Percentiles rank a stretch among this genome's conserved stretches.
These are phyloP conservation scores for Pyrocephalus nanus DNA, from an alignment of 2,797 vertebrate species.

Conservation along the genomic window DNA sequence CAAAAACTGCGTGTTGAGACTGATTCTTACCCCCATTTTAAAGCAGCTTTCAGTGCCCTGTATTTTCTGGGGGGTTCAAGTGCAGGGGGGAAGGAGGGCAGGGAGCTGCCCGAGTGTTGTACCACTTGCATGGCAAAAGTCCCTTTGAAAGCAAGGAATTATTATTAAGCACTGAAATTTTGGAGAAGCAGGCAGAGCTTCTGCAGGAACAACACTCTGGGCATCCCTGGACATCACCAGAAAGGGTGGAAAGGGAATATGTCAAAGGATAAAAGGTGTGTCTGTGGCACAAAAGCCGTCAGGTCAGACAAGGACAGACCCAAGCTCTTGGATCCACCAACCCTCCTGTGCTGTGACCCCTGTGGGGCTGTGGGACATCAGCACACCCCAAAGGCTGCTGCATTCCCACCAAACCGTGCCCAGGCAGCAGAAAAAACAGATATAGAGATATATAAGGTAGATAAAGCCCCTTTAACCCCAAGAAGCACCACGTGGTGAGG, in stretches of 20 bases:
- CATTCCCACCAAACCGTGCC: not conserved
- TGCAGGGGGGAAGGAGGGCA: not conserved
- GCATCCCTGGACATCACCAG: not conserved
- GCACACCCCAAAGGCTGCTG: not conserved
- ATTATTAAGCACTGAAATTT: not conserved
- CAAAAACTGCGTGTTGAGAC: fast-evolving
- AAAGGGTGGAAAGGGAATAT: not conserved
- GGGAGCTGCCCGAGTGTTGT: fast-evolving
- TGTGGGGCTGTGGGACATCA: not conserved
- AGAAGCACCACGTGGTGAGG: not conserved
- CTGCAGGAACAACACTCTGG: not conserved
- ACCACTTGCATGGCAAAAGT: not conserved
- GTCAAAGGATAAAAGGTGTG: not conserved
- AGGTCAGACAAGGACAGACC: fast-evolving
- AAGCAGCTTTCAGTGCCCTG: not conserved
- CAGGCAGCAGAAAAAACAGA: not conserved
- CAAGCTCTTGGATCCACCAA: too few relatives aligned
- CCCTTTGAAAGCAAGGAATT: not conserved
- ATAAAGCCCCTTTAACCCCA: not conserved
- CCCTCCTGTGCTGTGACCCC: not conserved
- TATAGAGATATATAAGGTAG: not conserved
- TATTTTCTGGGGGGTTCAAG: fast-evolving
- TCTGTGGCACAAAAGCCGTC: not conserved
- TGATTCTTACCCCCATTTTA: not conserved
- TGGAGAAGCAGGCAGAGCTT: not conserved